Base-by-base conservation (phyloP, 2,113 vertebrate genomes). In the Epinephelus cyanopodus region DNA sequence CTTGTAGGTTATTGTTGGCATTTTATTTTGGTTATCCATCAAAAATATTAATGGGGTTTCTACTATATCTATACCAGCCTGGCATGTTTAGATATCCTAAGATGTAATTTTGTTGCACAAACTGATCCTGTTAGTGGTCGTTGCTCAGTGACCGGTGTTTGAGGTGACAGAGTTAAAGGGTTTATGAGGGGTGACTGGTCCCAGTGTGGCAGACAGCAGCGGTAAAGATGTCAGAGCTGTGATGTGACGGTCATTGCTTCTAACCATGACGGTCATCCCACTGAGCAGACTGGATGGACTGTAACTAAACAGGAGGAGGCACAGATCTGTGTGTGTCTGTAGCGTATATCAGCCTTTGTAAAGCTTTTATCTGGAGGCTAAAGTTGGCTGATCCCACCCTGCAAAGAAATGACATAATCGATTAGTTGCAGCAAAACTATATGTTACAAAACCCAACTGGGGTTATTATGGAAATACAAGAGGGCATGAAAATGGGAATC, bases 201-300 rank as follows among this genome's bases (percentile, higher is more conserved):
- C 60, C 83, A 79, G 48, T 39, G 82, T 72, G 81, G 84, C 68
- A 61, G 82, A 83, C 75, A 90, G 78, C 65, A 65, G 86, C 69
- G 75, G 90, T 88, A 89, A 92, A 92, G 88, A 88, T 91, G 88
- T 94, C 89, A 90, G 79, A 3, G 74, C 74, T 71, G 53, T 86
- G 84, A 89, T 81, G 87, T 93, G 90, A 92, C 90, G 84, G 88
- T 91, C 90, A 90, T 61, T 85, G 89, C 81, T 61, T 88, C 81
- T 89, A 87, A 76, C 90, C 92, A 80, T 92, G 90, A 92, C 88
- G 85, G 89, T 93, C 91, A 93, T 77, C 86, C 73, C 48, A 66
- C 74, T 74, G 76, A 85, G 66, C 67, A 9, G 39, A 72, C 79
- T 81, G 84, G 82, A 75, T 84, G 75, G 57, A 80, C 71, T 84